Base-by-base conservation (phyloP, 2,113 vertebrate species). In the Brienomyrus longianalis region DNA sequence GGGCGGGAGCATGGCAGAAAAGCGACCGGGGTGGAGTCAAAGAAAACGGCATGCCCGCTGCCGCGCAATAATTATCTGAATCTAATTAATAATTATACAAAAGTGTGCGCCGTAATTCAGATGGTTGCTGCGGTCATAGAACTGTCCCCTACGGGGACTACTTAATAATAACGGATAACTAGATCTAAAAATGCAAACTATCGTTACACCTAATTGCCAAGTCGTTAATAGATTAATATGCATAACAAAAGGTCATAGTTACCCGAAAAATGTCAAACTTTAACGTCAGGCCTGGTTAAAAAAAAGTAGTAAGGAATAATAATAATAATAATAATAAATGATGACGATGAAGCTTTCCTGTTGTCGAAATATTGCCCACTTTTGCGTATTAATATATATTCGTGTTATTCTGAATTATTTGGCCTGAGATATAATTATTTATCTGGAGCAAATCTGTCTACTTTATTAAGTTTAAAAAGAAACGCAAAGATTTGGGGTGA, bases 1-100 rank as follows among this genome's bases (percentile, higher is more conserved):
- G 90, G 93, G 92, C 91, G 92, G 95, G 92, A 91, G 94, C 93
- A 89, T 66, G 52, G 90, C 87, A 52, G 3, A 51, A 66, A 52
- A 52, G 74, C 43, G 74, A 56, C 31, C 17, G 4, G 52, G 5
- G 50, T 23, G 43, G 21, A 23, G 56, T 23, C 56, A 23, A 21
- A 59, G 54, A 59, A 10, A 17, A 39, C 51, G 2, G 54, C 15
- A 15, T 10, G 31, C 7, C 27, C 19, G 51, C 51, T 39, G 43
- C 54, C 11, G 47, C 50, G 35, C 10, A n/a, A 27, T 89, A 19
- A n/a, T n/a, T 51, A 43, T 84, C 35, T 87, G 15, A 87, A 54
- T 54, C 85, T 19, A 19, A 8, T 87, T 54, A 43, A 56, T 19
- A 51, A 52, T 86, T 84, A 48, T 48, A 48, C 43, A 84, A 47